Evolutionary conservation across 2,797 vertebrate species (phyloP).

Genomic region (Ibycter americanus): DNA sequence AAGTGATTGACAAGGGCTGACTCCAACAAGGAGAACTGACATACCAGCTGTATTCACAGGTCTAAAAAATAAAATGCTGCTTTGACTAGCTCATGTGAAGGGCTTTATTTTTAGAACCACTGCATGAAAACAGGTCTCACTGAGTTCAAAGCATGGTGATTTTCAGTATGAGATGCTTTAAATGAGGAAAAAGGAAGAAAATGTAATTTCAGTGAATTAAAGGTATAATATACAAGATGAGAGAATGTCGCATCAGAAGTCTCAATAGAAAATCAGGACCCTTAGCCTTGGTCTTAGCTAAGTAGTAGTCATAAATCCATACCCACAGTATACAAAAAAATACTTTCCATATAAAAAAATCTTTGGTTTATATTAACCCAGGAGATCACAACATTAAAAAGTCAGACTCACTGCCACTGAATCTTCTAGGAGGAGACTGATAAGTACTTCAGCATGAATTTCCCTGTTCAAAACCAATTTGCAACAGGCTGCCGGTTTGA

Average conservation of each 20-base stretch:
- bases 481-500: background rate
- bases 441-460: background rate
- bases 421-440: background rate
- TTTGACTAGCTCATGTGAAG: background rate
- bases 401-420: background rate
- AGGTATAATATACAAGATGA: background rate
- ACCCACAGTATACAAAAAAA: background rate
- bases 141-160: background rate
- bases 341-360: background rate
- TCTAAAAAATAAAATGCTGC: background rate
- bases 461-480: background rate
- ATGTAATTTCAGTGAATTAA: background rate
- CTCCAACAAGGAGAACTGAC: background rate
- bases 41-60: background rate
- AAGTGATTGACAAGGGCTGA: background rate
- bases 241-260: background rate
- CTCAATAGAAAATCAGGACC: background rate
- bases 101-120: background rate
- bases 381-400: background rate
- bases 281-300: background rate
- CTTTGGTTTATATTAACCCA: background rate
- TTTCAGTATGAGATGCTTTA: background rate
- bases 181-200: background rate
- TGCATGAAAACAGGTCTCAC: background rate
- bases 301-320: background rate